These are phyloP conservation scores for Clarias macrocephalus DNA, from an alignment of 2,113 vertebrate genomes.

Conservation along the genomic window DNA sequence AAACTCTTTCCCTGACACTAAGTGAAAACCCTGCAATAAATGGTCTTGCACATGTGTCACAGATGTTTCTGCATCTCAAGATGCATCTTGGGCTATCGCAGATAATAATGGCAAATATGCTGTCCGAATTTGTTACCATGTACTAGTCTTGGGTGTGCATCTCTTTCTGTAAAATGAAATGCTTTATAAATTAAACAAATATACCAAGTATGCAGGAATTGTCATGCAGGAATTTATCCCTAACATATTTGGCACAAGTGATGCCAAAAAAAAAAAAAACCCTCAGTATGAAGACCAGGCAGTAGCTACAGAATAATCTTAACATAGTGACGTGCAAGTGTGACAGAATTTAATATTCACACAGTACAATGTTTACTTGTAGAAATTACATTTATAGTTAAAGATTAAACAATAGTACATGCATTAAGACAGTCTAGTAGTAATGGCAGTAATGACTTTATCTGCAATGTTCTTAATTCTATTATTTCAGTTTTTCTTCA, in stretches of 20 bases:
- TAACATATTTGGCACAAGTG: not conserved
- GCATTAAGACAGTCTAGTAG: too few relatives aligned
- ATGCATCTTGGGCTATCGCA: not conserved
- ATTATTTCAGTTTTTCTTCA: too few relatives aligned
- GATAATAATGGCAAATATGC: not conserved
- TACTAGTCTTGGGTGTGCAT: not conserved
- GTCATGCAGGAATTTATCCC: not conserved
- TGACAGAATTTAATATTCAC: not conserved
- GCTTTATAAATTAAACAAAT: not conserved
- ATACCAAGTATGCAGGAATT: not conserved
- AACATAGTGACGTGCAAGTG: not conserved
- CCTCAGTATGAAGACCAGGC: not conserved
- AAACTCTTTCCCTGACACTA: slow-evolving; percentile 8
- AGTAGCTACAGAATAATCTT: not conserved
- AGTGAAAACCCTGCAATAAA: not conserved
- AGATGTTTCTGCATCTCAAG: not conserved
- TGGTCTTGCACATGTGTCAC: not conserved
- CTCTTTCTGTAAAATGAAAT: not conserved
- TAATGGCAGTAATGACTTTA: too few relatives aligned
- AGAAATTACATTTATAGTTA: not conserved
- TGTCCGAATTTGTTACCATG: not conserved
- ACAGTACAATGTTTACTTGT: not conserved
- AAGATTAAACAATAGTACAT: not conserved
- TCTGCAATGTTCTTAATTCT: too few relatives aligned
- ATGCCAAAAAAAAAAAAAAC: not conserved